These are phyloP conservation scores for Pteria penguin DNA, from an alignment of 2,888 invertebrate species.

Conservation along the genomic window DNA sequence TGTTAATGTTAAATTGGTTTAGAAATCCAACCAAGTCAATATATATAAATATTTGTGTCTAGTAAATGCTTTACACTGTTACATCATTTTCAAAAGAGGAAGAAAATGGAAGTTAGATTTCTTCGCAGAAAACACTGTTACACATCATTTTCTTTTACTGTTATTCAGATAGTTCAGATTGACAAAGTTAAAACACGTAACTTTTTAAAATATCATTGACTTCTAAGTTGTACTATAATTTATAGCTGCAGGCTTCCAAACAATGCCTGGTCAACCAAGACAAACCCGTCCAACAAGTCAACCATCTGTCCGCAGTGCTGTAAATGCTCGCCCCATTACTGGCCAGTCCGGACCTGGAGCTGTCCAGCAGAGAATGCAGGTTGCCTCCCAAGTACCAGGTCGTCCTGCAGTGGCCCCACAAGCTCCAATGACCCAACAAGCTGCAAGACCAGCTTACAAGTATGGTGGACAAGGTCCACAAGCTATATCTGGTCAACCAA, in stretches of 20 bases:
- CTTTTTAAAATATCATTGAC: too few species aligned
- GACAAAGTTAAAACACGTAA: too few species aligned
- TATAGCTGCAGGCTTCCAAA: conserved; percentile 53
- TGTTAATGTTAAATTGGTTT: too few species aligned
- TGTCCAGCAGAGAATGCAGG: conserved; percentile 85
- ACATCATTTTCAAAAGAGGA: too few species aligned
- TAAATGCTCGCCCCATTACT: conserved; percentile 87
- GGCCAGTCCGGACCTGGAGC: conserved; percentile 80
- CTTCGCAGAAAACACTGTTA: too few species aligned
- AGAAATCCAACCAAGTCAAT: too few species aligned
- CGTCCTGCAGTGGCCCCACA: conserved; percentile 49
- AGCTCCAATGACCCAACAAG: conserved; percentile 49
- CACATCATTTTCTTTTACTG: too few species aligned
- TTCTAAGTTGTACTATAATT: too few species aligned
- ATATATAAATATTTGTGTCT: too few species aligned
- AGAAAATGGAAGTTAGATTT: too few species aligned
- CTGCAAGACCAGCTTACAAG: conserved; percentile 51
- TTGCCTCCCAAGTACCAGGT: conserved; percentile 48
- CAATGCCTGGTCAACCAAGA: conserved; percentile 64
- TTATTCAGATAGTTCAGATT: too few species aligned
- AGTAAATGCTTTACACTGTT: too few species aligned
- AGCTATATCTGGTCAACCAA: conserved; percentile 37
- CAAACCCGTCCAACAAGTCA: conserved; percentile 63
- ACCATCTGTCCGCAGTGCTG: conserved; percentile 47
- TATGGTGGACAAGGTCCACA: conserved; percentile 46